These are phyloP conservation scores for Rosalia funebris DNA, from an alignment of 2,888 invertebrate species.

Conservation along the genomic window DNA sequence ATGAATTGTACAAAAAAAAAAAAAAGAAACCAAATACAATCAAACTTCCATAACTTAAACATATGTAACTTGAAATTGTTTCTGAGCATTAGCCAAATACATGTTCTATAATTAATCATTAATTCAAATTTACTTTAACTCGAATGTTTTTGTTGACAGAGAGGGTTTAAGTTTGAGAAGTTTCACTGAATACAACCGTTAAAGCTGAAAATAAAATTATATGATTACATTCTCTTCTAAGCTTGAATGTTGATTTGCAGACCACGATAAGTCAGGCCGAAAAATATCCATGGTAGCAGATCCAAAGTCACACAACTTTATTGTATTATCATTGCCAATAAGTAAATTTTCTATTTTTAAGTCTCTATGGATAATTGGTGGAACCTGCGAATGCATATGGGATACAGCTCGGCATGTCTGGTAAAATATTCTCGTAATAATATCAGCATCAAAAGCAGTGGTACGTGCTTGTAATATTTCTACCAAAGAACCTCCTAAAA, in stretches of 20 bases:
- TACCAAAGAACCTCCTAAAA: constrained; percentile 72
- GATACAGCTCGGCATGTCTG: constrained; percentile 91
- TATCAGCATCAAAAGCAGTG: constrained; percentile 72
- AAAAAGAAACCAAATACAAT: constrained; percentile 2
- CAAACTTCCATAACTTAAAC: constrained; percentile 5
- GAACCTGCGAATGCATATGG: constrained; percentile 91
- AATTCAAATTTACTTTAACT: too few species aligned
- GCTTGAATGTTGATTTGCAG: constrained; percentile 87
- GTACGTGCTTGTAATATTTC: constrained; percentile 72
- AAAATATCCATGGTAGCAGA: constrained; percentile 88
- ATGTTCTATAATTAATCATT: too few species aligned
- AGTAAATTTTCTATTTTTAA: constrained; percentile 96
- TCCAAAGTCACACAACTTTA: constrained; percentile 98
- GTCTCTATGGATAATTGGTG: constrained; percentile 95
- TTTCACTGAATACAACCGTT: too few species aligned
- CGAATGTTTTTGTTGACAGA: too few species aligned
- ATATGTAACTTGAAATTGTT: too few species aligned
- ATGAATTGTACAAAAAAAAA: too few species aligned
- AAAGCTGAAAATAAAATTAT: constrained; percentile 1
- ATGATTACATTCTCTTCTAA: constrained; percentile 88
- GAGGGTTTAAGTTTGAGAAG: too few species aligned
- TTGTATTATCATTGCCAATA: constrained; percentile 82
- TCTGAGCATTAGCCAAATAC: too few species aligned
- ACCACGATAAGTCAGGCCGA: constrained; percentile 90
- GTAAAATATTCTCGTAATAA: constrained; percentile 87